These are phyloP conservation scores for Lepidonotus clava DNA, from an alignment of 2,888 invertebrate genomes.

Conservation along the genomic window DNA sequence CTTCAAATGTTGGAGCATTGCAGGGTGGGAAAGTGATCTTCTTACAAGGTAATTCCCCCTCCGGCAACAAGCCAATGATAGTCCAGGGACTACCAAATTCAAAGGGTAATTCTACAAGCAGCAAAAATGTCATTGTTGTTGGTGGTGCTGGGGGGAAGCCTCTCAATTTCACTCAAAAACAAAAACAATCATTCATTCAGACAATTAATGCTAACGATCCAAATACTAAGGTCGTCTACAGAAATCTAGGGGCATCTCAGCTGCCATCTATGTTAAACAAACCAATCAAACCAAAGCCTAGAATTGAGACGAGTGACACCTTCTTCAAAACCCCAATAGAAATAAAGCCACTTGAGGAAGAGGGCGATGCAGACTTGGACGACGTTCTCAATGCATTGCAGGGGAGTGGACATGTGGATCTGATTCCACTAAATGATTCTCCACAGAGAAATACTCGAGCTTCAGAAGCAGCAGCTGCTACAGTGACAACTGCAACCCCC, in stretches of 20 bases:
- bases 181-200: neutral
- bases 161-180: neutral
- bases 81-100: neutral
- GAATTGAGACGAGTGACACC: constrained; percentile 36
- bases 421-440: constrained; percentile 3
- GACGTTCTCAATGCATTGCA: constrained; percentile 27
- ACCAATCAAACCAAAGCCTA: constrained; percentile 38
- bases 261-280: constrained; percentile 20
- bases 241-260: neutral
- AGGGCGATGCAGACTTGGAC: constrained; percentile 28
- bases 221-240: neutral
- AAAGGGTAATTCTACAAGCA: neutral
- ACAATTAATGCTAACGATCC: neutral
- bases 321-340: constrained; percentile 47
- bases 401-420: constrained; percentile 27
- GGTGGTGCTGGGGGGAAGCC: constrained; percentile 14
- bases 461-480: neutral
- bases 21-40: constrained; percentile 27
- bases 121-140: neutral
- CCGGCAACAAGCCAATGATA: neutral
- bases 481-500: neutral
- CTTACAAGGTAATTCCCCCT: neutral
- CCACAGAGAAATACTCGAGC: neutral
- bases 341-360: constrained; percentile 49
- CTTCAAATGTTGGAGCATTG: neutral